Base-by-base conservation (phyloP, 2,113 vertebrate genomes). In the Pimephales promelas region DNA sequence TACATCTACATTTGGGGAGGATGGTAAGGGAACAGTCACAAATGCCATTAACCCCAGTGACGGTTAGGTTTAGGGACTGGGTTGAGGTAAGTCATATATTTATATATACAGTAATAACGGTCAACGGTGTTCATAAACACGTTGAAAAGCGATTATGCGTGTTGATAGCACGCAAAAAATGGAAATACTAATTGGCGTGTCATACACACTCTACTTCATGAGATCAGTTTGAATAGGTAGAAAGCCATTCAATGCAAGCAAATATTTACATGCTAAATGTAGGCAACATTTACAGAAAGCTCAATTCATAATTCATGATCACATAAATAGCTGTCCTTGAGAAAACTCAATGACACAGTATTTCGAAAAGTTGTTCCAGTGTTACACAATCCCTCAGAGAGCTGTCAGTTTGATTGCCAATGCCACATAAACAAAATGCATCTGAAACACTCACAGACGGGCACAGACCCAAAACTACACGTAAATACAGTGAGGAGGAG, bases 351-450 rank as follows among this genome's bases (percentile, higher is more conserved):
- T 73, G 84, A 70, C 61, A 68, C 74, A 59, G 64, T 78, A 57
- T 45, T 84, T 56, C 10, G 14, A 57, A 84, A 79, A 79, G 72
- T 74, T 74, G 59, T 36, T 79, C 74, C 57, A 81, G 45, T 47
- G 49, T 89, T 87, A 76, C 76, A 61, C 70, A 87, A 89, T 68
- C 49, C 80, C 85, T 83, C 62, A 2, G 86, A 86, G 88, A 85
- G 72, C 45, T 74, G 45, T 74, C 34, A 26, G 59, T 47, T 22
- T 57, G 73, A 18, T 47, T 77, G 71, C 8, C 43, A 82, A 52
- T 43, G 45, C 45, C 34, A 81, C 24, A 81, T 81, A 66, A 54
- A 56, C 83, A 74, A 70, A 70, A 73, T 28, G 20, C 34, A 57
- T 76, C 22, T 2, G 18, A 72, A 43, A 64, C 45, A 77, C 56